These are phyloP conservation scores for Limnodromus scolopaceus DNA, from an alignment of 2,797 vertebrate species.

Conservation along the genomic window DNA sequence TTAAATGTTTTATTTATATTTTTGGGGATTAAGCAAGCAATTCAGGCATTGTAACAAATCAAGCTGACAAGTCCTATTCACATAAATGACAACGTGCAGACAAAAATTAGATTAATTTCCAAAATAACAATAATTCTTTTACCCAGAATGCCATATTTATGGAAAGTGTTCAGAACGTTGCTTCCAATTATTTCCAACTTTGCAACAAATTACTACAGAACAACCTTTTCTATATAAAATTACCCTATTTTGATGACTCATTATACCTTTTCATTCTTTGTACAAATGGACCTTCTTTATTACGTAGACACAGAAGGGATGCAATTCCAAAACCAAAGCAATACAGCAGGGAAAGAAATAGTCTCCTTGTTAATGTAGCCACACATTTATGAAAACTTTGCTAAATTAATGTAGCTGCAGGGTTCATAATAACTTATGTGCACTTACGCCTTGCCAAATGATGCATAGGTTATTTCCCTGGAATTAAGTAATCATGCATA, in stretches of 20 bases:
- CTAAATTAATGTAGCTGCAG: conserved; percentile 34
- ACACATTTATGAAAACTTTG: conserved; percentile 31
- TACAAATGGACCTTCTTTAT: not conserved
- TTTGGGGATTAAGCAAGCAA: conserved; percentile 51
- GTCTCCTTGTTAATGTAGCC: not conserved
- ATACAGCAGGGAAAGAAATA: not conserved
- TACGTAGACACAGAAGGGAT: not conserved
- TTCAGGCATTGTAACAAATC: conserved; percentile 61
- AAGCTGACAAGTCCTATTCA: conserved; percentile 65
- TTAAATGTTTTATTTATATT: conserved; percentile 69
- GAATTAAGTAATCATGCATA: conserved; percentile 33
- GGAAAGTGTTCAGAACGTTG: conserved; percentile 24
- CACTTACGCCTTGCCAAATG: not conserved
- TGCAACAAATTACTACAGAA: conserved; percentile 53
- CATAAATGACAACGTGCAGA: conserved; percentile 34
- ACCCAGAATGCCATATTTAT: conserved; percentile 48
- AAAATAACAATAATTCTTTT: conserved; percentile 65
- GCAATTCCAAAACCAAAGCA: conserved; percentile 18
- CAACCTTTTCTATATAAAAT: conserved; percentile 65
- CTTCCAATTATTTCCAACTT: conserved; percentile 57
- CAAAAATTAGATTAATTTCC: conserved; percentile 68
- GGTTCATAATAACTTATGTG: conserved; percentile 36
- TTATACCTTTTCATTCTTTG: conserved; percentile 24
- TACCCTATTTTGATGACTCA: conserved; percentile 33
- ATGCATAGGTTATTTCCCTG: conserved; percentile 42